Conservation (phyloP, 1,140 invertebrate genomes). For the Coenobita brevimanus region DNA sequence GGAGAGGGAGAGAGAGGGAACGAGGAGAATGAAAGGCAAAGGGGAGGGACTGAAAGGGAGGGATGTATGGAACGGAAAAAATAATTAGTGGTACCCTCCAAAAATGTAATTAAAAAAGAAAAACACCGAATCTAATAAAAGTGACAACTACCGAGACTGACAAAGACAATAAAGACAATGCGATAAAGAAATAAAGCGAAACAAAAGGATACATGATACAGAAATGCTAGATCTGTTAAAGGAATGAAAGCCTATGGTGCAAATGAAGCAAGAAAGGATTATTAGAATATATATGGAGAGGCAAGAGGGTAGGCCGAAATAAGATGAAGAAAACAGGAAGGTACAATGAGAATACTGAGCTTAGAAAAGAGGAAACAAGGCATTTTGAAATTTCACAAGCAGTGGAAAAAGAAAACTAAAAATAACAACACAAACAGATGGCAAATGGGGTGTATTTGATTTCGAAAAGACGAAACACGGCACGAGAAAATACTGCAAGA, state of each 20-base stretch:
- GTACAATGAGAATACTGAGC: not conserved
- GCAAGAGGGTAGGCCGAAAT: not conserved
- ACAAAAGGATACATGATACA: too few species aligned
- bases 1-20: not conserved
- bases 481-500: too few species aligned
- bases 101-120: not conserved
- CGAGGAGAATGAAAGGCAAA: not conserved
- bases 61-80: too few species aligned
- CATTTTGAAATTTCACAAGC: not conserved
- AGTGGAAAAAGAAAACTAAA: not conserved
- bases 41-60: too few species aligned
- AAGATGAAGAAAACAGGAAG: not conserved
- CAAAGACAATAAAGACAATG: not conserved
- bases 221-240: too few species aligned
- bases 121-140: not conserved
- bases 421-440: not conserved
- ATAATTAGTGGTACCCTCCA: not conserved
- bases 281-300: not conserved
- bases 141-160: not conserved
- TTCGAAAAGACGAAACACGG: too few species aligned
- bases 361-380: not conserved
- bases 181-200: not conserved
- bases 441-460: too few species aligned
- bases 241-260: not conserved
- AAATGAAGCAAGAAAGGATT: not conserved